A percentile compares a stretch with the other conserved stretches of the same genome.
phyloP scores from a whole-genome alignment of 2,888 invertebrate genomes.

The Stramonita haemastoma region DNA sequence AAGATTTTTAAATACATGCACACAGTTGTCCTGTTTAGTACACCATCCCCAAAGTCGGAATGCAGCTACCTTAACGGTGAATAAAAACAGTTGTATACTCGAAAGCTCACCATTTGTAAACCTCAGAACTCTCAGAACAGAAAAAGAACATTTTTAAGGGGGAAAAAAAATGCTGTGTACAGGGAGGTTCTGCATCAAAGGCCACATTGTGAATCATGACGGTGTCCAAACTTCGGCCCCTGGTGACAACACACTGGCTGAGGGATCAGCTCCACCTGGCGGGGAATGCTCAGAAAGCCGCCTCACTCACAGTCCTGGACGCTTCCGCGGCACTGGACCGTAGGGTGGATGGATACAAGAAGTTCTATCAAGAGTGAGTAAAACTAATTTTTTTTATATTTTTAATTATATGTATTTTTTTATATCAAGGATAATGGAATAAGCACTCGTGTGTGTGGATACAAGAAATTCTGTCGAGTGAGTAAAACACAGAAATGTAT shows the following conservation, averaged over 20 bases:
- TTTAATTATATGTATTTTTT: not conserved
- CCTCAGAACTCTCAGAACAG: too few species aligned
- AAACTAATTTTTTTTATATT: not conserved
- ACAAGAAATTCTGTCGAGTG: not conserved
- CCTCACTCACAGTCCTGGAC: slow-evolving; percentile 54
- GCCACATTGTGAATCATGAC: not conserved
- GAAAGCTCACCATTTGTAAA: too few species aligned
- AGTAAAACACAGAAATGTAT: not conserved
- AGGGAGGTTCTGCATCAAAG: not conserved
- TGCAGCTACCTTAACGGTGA: too few species aligned
- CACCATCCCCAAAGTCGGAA: too few species aligned
- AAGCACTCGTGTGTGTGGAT: not conserved
- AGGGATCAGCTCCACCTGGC: slow-evolving; percentile 50
- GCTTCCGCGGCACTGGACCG: slow-evolving; percentile 55
- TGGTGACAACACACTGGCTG: slow-evolving; percentile 62
- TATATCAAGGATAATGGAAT: too few species aligned
- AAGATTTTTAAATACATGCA: not conserved
- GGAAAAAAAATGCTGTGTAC: too few species aligned
- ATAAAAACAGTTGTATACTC: too few species aligned
- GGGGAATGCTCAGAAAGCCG: slow-evolving; percentile 21
- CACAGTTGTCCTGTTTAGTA: not conserved
- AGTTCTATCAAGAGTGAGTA: slow-evolving; percentile 58
- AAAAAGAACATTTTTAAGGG: too few species aligned
- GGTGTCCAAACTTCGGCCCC: slow-evolving; percentile 46
- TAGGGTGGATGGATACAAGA: slow-evolving; percentile 57